These are phyloP conservation scores for Trimorus sp. DNA, from an alignment of 2,888 invertebrate genomes.

Conservation along the genomic window DNA sequence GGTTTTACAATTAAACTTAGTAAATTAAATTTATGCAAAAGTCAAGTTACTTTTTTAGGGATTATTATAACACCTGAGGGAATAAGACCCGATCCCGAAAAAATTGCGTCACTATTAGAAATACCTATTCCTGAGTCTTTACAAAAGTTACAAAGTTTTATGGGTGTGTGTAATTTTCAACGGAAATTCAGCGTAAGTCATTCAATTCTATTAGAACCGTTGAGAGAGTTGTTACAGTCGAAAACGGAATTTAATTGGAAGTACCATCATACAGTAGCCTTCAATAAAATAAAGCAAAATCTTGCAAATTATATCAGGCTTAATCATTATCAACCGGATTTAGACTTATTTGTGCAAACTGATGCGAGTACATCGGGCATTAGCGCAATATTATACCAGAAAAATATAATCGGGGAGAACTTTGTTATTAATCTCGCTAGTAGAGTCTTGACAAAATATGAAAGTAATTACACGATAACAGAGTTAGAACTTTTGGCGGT, in stretches of 20 bases:
- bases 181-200: conserved; percentile 6
- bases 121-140: conserved; percentile 1
- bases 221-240: conserved; percentile 11
- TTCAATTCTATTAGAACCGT: conserved; percentile 1
- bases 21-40: conserved; percentile 24
- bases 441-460: conserved; percentile 1
- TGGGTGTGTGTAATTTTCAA: conserved; percentile 18
- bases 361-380: conserved; percentile 13
- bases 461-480: conserved; percentile 16
- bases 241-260: conserved; percentile 20
- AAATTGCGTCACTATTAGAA: conserved; percentile 7
- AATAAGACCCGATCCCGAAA: conserved; percentile 4
- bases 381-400: conserved; percentile 24
- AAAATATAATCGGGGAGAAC: background rate
- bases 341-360: conserved; percentile 3
- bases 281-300: conserved; percentile 14
- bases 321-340: conserved; percentile 1
- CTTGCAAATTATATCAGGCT: background rate
- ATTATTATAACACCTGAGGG: conserved; percentile 8
- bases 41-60: conserved; percentile 19
- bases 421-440: conserved; percentile 17
- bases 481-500: conserved; percentile 24
- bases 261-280: conserved; percentile 7
- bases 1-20: conserved; percentile 28
- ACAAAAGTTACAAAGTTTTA: background rate